Conservation (phyloP, 2,888 invertebrate genomes). For the Aporophyla nigra region DNA sequence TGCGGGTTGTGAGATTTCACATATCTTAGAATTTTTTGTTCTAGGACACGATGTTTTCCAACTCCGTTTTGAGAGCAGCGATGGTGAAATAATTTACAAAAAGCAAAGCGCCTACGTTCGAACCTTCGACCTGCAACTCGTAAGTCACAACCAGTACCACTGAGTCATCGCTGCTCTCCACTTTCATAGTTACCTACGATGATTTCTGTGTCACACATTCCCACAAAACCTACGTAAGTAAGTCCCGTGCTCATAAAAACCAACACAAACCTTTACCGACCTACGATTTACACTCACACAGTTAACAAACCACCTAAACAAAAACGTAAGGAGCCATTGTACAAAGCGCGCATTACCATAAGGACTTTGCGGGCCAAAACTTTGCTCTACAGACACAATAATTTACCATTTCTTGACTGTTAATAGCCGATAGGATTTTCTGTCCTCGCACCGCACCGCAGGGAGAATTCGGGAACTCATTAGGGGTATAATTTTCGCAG, state of each 20-base stretch:
- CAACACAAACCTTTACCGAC: slow-evolving; percentile 15
- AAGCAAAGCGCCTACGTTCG: too few species aligned
- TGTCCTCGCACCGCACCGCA: slow-evolving; percentile 76
- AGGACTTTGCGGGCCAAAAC: slow-evolving; percentile 78
- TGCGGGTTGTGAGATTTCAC: too few species aligned
- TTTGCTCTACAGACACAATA: slow-evolving; percentile 78
- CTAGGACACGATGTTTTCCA: too few species aligned
- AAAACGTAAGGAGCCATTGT: slow-evolving; percentile 74
- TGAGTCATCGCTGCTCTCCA: too few species aligned
- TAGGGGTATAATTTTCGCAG: slow-evolving; percentile 90
- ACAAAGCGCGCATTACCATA: slow-evolving; percentile 83
- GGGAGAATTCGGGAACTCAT: slow-evolving; percentile 89
- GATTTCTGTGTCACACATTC: too few species aligned
- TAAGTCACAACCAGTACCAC: too few species aligned
- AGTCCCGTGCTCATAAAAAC: slow-evolving; percentile 18
- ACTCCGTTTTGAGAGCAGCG: too few species aligned
- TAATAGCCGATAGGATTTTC: slow-evolving; percentile 91
- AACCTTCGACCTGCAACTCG: too few species aligned
- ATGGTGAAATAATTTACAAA: too few species aligned
- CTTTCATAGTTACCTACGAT: too few species aligned
- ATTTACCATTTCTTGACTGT: slow-evolving; percentile 87
- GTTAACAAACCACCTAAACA: slow-evolving; percentile 63
- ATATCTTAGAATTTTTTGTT: too few species aligned
- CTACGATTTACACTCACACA: slow-evolving; percentile 45
- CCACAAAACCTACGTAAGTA: neutral